Evolutionary conservation across 2,888 invertebrate species (phyloP).

Genomic region (Leucophenga montana): DNA sequence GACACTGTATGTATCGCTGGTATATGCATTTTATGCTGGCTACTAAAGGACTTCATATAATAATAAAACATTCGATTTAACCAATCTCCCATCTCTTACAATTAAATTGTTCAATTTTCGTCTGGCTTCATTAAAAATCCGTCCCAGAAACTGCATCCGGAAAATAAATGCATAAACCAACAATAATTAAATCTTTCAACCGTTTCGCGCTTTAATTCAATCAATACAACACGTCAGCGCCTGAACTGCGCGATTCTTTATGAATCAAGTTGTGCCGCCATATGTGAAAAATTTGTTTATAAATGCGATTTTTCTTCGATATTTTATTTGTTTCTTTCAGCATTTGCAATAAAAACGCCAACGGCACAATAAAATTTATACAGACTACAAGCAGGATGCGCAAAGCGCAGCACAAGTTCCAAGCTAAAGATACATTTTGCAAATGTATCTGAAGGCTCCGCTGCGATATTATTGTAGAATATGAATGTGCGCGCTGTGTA

Average conservation of each 20-base stretch:
- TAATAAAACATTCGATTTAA: no score
- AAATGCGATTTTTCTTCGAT: constrained; percentile 3
- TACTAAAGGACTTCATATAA: no score
- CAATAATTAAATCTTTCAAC: constrained; percentile 12
- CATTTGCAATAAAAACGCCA: constrained; percentile 22
- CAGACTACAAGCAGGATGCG: neutral
- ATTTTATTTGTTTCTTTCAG: no score
- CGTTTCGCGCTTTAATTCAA: constrained; percentile 12
- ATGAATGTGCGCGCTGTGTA: neutral
- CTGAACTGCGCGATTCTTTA: neutral
- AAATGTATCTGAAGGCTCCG: no score
- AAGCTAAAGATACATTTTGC: no score
- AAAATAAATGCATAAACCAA: neutral
- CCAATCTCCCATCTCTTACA: no score
- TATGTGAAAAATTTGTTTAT: constrained; percentile 20
- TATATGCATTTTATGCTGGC: no score
- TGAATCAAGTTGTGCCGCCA: constrained; percentile 11
- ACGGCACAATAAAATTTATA: constrained; percentile 24
- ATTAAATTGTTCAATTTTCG: no score
- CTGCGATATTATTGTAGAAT: no score
- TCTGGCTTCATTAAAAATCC: no score
- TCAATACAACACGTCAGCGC: constrained; percentile 3
- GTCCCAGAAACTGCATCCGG: neutral
- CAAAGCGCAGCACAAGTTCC: neutral
- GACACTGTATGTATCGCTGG: no score